A percentile compares a stretch with the other conserved stretches of the same genome.
Evolutionary conservation across 2,113 vertebrate species (phyloP).

Genomic region (Paratilapia polleni): DNA sequence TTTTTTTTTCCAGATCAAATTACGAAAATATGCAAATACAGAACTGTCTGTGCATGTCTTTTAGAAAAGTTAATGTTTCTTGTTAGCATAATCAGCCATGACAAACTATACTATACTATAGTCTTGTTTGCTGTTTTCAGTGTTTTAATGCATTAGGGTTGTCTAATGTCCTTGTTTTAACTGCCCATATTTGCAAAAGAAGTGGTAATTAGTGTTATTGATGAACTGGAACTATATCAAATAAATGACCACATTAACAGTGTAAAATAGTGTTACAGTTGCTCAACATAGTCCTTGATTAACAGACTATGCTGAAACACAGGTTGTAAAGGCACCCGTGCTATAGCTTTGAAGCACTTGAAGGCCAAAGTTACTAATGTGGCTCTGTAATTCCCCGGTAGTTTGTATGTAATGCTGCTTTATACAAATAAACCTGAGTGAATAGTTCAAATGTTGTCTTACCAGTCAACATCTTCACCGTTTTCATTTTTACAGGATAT

Average conservation of each 20-base stretch:
- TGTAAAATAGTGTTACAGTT: neutral
- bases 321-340: neutral
- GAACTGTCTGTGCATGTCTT: too few relatives aligned
- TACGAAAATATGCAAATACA: too few relatives aligned
- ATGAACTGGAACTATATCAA: neutral
- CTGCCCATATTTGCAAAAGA: too few relatives aligned
- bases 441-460: neutral
- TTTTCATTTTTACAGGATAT: neutral
- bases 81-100: too few relatives aligned
- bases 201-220: neutral
- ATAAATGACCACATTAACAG: neutral
- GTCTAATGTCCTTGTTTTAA: neutral
- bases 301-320: neutral
- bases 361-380: neutral
- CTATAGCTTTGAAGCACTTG: neutral
- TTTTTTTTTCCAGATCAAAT: too few relatives aligned
- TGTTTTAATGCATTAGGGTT: neutral
- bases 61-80: too few relatives aligned
- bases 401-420: too few relatives aligned
- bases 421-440: neutral
- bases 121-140: neutral
- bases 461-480: accelerated
- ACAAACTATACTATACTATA: too few relatives aligned
- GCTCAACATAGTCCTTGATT: neutral
- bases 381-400: neutral